Evolutionary conservation across 2,888 invertebrate genomes (phyloP), one percentile per base, ranked within the genome.

Genomic region (Diploptera punctata): DNA sequence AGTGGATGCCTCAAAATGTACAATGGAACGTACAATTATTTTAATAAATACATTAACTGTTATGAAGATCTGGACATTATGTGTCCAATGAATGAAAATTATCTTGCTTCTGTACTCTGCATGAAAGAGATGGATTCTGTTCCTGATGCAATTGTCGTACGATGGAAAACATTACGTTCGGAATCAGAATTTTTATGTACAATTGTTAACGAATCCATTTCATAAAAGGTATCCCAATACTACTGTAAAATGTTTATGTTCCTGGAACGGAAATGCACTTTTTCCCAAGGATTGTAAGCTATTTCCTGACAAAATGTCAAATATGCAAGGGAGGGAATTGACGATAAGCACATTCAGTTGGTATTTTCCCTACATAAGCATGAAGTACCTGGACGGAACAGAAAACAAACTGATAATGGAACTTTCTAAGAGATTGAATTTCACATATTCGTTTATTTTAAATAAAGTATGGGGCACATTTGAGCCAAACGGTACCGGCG

Each of bases 361-460:
- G 47, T 47, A 47, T n/a, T 47, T 47, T n/a, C 47, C 47, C 3
- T 47, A 47, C 18, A 47, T 47, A 4, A 47, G 47, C n/a, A 47
- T 47, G 47, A 47, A 47, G 47, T n/a, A 13, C n/a, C 47, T 47
- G 18, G 47, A 47, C n/a, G 47, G 47, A 10, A 47, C 47, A n/a
- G 47, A 47, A 47, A 47, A 47, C 47, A 47, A n/a, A 47, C 47
- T 47, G 47, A 47, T 47, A 47, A n/a, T n/a, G 18, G 47, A 47
- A n/a, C 18, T 47, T 13, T 7, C 47, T 4, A 47, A n/a, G 18
- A 47, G 18, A n/a, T n/a, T 47, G 4, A 47, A 47, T 47, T 47
- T 47, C 47, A 47, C 47, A 33, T 33, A 33, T 10, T 7, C 33
- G 7, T 33, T 33, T 33, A 33, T 7, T 5, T 5, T 33, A 33